These are phyloP conservation scores for Numenius arquata DNA, from an alignment of 2,113 vertebrate genomes.

Conservation along the genomic window DNA sequence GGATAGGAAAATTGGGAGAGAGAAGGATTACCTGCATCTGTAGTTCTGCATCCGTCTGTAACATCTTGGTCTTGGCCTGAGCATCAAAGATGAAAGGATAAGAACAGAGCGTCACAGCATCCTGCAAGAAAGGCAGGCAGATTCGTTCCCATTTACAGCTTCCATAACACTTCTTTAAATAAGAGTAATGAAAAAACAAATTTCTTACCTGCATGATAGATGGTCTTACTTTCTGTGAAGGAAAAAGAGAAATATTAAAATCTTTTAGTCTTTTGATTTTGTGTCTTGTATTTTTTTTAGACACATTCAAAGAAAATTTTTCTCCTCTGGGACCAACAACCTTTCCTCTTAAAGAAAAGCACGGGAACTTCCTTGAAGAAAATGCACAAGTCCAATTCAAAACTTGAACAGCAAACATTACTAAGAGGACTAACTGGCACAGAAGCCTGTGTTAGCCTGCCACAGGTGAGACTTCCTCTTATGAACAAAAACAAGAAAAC, in stretches of 20 bases:
- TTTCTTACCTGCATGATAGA: slow-evolving; percentile 87
- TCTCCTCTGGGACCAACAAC: neutral
- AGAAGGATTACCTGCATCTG: slow-evolving; percentile 91
- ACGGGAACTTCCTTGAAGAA: neutral
- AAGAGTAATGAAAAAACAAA: neutral
- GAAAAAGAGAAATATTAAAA: slow-evolving; percentile 15
- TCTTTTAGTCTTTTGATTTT: neutral
- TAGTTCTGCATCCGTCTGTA: slow-evolving; percentile 95
- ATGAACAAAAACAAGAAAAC: neutral
- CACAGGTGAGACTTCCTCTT: neutral
- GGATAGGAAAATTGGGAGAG: neutral
- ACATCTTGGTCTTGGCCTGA: slow-evolving; percentile 97
- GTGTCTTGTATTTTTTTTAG: neutral
- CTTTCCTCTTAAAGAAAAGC: neutral
- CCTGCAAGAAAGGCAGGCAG: slow-evolving; percentile 72
- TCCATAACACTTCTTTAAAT: neutral
- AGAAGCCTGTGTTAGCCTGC: neutral
- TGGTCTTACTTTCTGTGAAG: slow-evolving; percentile 85
- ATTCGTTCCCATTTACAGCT: neutral
- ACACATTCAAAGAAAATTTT: neutral
- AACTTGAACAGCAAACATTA: neutral
- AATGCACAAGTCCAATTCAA: neutral
- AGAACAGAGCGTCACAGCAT: slow-evolving; percentile 91
- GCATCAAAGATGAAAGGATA: slow-evolving; percentile 97
- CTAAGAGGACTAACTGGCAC: neutral